Percentiles rank a stretch among this genome's conserved stretches.
phyloP scores from a whole-genome alignment of 2,797 vertebrate species.

The Tadarida brasiliensis region DNA sequence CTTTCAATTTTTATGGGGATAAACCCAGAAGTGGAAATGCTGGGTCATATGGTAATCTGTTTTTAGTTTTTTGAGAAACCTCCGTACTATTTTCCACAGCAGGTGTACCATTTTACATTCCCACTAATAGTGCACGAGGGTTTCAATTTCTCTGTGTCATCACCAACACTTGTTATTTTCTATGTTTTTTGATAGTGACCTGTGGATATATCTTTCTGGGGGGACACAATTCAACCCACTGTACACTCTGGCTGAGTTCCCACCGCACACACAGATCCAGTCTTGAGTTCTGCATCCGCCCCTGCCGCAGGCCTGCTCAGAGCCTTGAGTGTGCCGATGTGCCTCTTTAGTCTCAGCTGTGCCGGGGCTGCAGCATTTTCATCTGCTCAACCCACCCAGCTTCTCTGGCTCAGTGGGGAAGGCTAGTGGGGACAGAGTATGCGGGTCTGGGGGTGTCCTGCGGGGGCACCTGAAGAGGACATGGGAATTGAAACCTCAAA shows the following conservation, averaged over 20 bases:
- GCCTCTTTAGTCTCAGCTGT: neutral
- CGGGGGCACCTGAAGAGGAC: neutral
- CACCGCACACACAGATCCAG: rapidly evolving
- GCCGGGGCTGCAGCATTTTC: neutral
- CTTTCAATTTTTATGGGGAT: neutral
- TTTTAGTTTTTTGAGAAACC: neutral
- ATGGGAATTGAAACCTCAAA: conserved; percentile 51
- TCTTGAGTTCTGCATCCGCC: rapidly evolving
- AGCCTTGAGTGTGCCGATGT: neutral
- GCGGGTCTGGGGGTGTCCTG: neutral
- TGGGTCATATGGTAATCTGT: neutral
- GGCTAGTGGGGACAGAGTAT: neutral
- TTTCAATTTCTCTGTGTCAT: neutral
- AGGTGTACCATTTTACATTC: neutral
- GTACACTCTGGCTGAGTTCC: neutral
- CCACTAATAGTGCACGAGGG: neutral
- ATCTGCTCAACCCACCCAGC: neutral
- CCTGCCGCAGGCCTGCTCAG: neutral
- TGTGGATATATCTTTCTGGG: neutral
- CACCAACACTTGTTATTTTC: neutral
- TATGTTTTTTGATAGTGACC: neutral
- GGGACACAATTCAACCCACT: neutral
- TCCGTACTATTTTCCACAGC: neutral
- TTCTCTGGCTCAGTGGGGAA: neutral
- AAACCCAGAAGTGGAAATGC: neutral